phyloP scores from a whole-genome alignment of 2,113 vertebrate genomes.

The Petaurus breviceps region DNA sequence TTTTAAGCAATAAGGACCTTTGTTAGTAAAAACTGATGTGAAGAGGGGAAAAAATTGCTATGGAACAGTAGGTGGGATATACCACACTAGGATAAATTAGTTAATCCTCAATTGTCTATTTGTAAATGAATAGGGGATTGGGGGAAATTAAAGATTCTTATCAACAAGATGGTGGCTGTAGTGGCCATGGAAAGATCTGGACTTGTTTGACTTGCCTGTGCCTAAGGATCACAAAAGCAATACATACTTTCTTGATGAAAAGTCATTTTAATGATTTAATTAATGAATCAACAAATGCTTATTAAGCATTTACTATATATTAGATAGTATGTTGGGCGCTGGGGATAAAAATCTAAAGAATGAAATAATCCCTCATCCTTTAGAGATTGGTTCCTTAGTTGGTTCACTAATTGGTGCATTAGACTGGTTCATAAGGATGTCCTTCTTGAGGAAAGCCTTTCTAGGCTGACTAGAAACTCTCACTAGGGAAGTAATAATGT shows the following conservation, averaged over 20 bases:
- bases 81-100: not conserved
- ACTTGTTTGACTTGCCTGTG: not conserved
- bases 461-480: not conserved
- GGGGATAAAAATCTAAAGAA: not conserved
- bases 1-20: not conserved
- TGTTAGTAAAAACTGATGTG: not conserved
- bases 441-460: not conserved
- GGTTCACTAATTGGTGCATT: too few species aligned
- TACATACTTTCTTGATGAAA: not conserved
- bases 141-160: not conserved
- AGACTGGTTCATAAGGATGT: not conserved
- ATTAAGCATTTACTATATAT: not conserved
- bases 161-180: not conserved
- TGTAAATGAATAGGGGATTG: too few species aligned
- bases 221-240: not conserved
- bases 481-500: not conserved
- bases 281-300: not conserved
- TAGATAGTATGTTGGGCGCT: not conserved
- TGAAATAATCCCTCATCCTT: not conserved
- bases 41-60: not conserved
- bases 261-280: constrained; percentile 7
- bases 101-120: too few species aligned
- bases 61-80: not conserved
- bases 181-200: not conserved
- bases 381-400: too few species aligned